Evolutionary conservation across 2,113 vertebrate genomes (phyloP), one percentile per base, ranked within the genome.

Genomic region (Thamnaconus septentrionalis): DNA sequence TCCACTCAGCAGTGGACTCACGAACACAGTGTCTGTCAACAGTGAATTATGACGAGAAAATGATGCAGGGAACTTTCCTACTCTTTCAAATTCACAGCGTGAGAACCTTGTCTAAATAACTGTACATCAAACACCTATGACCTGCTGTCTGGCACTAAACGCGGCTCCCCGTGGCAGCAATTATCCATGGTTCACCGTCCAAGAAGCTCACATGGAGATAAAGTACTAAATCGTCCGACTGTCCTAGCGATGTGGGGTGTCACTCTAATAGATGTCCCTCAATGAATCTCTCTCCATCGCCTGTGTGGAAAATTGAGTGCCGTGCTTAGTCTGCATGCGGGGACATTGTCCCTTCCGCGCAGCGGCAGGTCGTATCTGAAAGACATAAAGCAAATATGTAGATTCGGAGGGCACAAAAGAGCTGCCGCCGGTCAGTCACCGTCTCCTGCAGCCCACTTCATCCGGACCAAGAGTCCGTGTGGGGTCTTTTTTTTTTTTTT

Each of bases 221-320:
- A 83, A 82, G 75, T 61, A 41, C 66, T 71, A 59, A 65, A 79
- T 63, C 18, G 71, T 72, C 69, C 69, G 7, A 70, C 70, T 83
- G 71, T 80, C 74, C 69, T 47, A 46, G 61, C 11, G 3, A 59
- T 55, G 64, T 54, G 18, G 53, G 52, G 48, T 54, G 76, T 80
- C 76, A 56, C 47, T 78, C 66, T 69, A 81, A 83, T 67, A 64
- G 64, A 85, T 72, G 73, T 59, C 59, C 76, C 71, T 65, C 71
- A 43, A 74, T 81, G 63, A 78, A 78, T 81, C 80, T 58, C 65
- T 52, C 59, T 55, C 45, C 47, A 72, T 71, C 69, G 73, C 61
- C 73, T 79, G 53, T 53, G 64, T 69, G 56, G 51, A 42, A 73
- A 83, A 85, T 63, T 63, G 71, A 87, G 64, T 61, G 69, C 59